phyloP scores from a whole-genome alignment of 1,140 invertebrate species.

The Samia ricini region DNA sequence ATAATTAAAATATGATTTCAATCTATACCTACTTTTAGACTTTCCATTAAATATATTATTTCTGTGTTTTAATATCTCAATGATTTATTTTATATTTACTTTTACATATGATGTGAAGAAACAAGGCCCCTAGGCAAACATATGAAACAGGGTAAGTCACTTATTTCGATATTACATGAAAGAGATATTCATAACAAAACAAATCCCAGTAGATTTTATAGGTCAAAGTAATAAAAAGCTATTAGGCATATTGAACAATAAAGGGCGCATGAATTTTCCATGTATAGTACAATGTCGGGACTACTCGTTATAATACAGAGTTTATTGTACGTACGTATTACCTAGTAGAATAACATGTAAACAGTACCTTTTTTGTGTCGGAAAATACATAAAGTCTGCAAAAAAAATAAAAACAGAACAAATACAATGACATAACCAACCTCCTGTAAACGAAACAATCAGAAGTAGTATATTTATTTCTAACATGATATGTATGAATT shows the following conservation, averaged over 20 bases:
- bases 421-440: not conserved
- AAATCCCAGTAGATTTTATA: conserved; percentile 11
- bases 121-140: conserved; percentile 4
- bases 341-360: not conserved
- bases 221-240: conserved; percentile 11
- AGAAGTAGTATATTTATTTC: no score
- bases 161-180: conserved; percentile 11
- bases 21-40: no score
- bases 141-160: not conserved
- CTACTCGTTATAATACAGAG: not conserved
- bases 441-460: no score
- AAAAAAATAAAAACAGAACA: not conserved
- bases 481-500: no score
- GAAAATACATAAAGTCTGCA: not conserved
- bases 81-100: no score
- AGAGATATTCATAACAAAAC: conserved; percentile 8
- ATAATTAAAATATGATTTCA: no score
- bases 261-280: conserved; percentile 9
- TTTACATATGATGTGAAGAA: conserved; percentile 1
- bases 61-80: no score
- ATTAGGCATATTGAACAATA: conserved; percentile 12
- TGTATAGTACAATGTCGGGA: not conserved
- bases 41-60: no score
- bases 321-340: conserved; percentile 3
- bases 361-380: not conserved